Evolutionary conservation across 2,113 vertebrate genomes (phyloP).

Genomic region (Sciurus niger): DNA sequence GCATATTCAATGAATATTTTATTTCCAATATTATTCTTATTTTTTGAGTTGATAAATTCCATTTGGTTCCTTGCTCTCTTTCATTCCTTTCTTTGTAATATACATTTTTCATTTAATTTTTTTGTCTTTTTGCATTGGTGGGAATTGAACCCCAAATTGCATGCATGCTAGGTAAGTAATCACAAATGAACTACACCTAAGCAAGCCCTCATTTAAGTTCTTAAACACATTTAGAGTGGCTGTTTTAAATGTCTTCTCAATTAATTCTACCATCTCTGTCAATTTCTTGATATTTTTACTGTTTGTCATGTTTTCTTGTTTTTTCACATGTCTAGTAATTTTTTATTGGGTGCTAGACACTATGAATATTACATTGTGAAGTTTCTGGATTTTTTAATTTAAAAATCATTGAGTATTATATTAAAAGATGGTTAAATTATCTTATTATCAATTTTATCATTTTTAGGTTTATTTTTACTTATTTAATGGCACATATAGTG

Average conservation of each 20-base stretch:
- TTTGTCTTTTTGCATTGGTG: neutral
- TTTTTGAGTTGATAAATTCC: neutral
- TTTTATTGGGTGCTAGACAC: constrained; percentile 68
- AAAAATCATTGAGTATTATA: neutral
- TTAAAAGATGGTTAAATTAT: constrained; percentile 9
- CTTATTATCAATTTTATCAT: neutral
- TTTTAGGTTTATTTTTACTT: constrained; percentile 23
- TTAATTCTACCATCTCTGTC: neutral
- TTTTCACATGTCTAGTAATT: constrained; percentile 68
- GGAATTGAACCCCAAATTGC: neutral
- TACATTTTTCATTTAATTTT: constrained; percentile 20
- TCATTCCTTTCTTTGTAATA: neutral
- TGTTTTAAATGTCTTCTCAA: constrained; percentile 13
- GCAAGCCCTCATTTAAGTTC: neutral
- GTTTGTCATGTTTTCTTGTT: neutral
- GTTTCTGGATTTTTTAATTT: neutral
- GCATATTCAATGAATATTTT: neutral
- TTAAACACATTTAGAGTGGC: neutral
- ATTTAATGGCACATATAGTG: neutral
- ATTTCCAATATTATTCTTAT: neutral
- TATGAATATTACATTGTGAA: constrained; percentile 5
- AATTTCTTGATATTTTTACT: neutral
- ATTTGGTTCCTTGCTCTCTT: neutral
- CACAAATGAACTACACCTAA: neutral
- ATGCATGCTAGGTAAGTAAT: neutral